Base-by-base conservation (phyloP, 2,888 invertebrate genomes). In the Ophion costatus region DNA sequence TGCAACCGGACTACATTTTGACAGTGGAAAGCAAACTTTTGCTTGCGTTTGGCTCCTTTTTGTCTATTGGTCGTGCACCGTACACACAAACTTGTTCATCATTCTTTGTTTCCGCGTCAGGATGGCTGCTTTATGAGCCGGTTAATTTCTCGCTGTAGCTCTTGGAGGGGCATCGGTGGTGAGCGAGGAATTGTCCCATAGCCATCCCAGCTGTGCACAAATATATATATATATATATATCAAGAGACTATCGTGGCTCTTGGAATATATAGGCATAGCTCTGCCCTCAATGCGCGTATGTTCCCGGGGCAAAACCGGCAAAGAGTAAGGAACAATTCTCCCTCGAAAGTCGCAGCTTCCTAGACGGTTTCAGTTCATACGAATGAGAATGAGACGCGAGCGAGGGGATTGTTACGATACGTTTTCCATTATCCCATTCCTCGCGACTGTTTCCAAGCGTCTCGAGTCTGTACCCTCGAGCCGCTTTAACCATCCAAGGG, bases 371-470 rank as follows among this genome's bases (percentile, higher is more conserved):
- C 17, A 80, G 75, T 78, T 64, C 59, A n/a, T 45, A 71, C 42
- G 42, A 22, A 78, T 63, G 64, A 22, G 64, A 73, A 75, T 79
- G 75, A 63, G 29, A 64, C 51, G 51, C 57, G 33, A 33, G 20
- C 14, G 45, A 29, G 64, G 20, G 75, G 17, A 22, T 22, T 57
- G 70, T 66, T 71, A 70, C 75, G 70, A 76, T 80, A 80, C 70
- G 75, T 76, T 83, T 83, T 80, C 83, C 83, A 83, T 83, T 76
- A 80, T 42, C 66, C 64, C 75, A 66, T 80, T 61, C 80, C 57
- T 64, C 75, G 5, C 17, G 11, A n/a, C 29, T 51, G 73, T 61
- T 38, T 38, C 20, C 24, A 66, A 63, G 24, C 67, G 51, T 51
- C 61, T n/a, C 33, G 42, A 29, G 29, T 66, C 67, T 59, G 20